phyloP scores from a whole-genome alignment of 2,888 invertebrate species.

The Limnephilus auricula region DNA sequence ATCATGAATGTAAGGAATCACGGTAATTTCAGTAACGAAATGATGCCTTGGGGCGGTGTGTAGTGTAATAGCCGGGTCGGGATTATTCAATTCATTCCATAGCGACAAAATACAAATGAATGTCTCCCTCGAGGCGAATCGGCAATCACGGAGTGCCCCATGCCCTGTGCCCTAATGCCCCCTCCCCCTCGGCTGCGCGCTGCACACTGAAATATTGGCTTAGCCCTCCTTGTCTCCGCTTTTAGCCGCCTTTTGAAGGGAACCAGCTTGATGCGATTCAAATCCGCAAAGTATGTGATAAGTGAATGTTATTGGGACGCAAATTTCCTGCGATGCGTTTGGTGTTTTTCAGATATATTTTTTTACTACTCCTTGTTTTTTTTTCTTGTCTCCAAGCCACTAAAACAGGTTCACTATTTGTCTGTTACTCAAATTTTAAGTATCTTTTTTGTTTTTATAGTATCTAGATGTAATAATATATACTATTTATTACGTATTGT shows the following conservation, averaged over 20 bases:
- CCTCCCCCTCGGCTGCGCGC: background rate
- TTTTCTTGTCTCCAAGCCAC: no score
- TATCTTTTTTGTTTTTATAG: no score
- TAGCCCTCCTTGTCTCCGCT: background rate
- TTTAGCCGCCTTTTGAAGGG: slow-evolving; percentile 25
- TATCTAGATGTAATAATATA: no score
- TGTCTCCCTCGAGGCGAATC: slow-evolving; percentile 58
- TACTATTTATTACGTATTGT: no score
- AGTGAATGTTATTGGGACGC: background rate
- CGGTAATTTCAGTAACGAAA: slow-evolving; percentile 18
- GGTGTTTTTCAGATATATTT: no score
- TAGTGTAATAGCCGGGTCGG: slow-evolving; percentile 32
- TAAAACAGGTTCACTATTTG: no score
- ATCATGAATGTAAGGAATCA: slow-evolving; percentile 12
- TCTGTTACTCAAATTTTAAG: no score
- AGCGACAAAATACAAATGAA: slow-evolving; percentile 64
- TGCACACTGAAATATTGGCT: slow-evolving; percentile 19
- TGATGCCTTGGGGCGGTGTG: slow-evolving; percentile 21
- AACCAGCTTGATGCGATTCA: slow-evolving; percentile 6
- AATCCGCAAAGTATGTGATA: background rate
- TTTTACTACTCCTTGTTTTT: no score
- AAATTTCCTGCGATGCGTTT: background rate
- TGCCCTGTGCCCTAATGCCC: background rate
- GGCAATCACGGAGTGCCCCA: slow-evolving; percentile 53
- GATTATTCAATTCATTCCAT: slow-evolving; percentile 61